Evolutionary conservation across 2,113 vertebrate species (phyloP).

Genomic region (Falcunculus frontatus): DNA sequence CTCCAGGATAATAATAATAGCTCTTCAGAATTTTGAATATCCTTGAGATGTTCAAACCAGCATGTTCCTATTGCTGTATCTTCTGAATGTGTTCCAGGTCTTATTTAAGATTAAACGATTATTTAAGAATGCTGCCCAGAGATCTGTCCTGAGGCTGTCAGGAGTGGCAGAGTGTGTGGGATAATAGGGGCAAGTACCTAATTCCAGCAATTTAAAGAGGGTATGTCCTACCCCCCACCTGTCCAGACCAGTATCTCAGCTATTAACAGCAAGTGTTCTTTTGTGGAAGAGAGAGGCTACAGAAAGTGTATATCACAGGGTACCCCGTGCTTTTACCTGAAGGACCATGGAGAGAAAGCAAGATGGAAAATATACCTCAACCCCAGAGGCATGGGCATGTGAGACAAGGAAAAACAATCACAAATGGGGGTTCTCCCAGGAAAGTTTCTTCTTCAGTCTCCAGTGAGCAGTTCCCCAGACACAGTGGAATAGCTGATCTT

Average conservation of each 20-base stretch:
- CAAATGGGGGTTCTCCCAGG: not conserved
- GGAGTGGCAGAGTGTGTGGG: not conserved
- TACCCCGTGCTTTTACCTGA: not conserved
- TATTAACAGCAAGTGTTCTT: not conserved
- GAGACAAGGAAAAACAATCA: not conserved
- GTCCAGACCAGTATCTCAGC: not conserved
- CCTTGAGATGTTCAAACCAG: not conserved
- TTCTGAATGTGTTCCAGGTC: not conserved
- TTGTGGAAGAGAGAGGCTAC: not conserved
- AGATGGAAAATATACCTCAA: not conserved
- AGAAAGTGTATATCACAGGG: too few species aligned
- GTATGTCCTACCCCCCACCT: too few species aligned
- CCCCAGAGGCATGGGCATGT: not conserved
- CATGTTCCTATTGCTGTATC: not conserved
- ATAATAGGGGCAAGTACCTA: not conserved
- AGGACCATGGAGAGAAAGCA: not conserved
- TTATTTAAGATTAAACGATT: not conserved
- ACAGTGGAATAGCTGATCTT: not conserved
- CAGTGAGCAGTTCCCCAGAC: not conserved
- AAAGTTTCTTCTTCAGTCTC: not conserved
- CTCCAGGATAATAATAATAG: not conserved
- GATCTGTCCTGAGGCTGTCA: not conserved
- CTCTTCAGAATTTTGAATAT: not conserved
- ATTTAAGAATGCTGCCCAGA: not conserved
- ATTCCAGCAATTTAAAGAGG: not conserved